Percentiles rank a stretch among this genome's conserved stretches.
Conservation (phyloP, 2,797 vertebrate species). For the Thripadectes ignobilis region DNA sequence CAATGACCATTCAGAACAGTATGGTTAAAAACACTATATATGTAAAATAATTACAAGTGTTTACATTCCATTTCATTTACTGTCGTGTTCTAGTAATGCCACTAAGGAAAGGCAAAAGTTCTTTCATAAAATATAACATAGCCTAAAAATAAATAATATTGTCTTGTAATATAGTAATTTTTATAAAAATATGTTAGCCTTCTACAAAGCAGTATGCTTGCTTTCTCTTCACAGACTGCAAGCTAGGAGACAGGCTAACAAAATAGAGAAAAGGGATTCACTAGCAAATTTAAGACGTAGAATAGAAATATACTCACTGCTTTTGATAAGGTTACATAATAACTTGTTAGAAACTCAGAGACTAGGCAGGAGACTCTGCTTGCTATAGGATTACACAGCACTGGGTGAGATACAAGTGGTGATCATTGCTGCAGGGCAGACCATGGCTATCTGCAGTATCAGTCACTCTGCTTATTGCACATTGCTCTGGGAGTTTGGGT, state of each 20-base stretch:
- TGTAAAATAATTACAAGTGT: neutral
- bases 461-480: fast-evolving
- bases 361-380: neutral
- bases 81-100: neutral
- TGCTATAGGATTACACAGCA: fast-evolving
- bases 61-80: neutral
- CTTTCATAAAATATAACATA: neutral
- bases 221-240: neutral
- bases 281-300: neutral
- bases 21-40: neutral
- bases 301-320: neutral
- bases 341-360: neutral
- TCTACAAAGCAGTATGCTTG: neutral
- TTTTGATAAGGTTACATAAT: neutral
- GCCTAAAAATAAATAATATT: neutral
- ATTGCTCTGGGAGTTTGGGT: fast-evolving
- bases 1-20: neutral
- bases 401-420: neutral
- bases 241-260: neutral
- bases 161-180: neutral
- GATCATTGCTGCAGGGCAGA: neutral
- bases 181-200: neutral
- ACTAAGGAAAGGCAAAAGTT: neutral
- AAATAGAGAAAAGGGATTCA: neutral
- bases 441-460: fast-evolving